These are phyloP conservation scores for Platalea minor DNA, from an alignment of 2,797 vertebrate species.

Conservation along the genomic window DNA sequence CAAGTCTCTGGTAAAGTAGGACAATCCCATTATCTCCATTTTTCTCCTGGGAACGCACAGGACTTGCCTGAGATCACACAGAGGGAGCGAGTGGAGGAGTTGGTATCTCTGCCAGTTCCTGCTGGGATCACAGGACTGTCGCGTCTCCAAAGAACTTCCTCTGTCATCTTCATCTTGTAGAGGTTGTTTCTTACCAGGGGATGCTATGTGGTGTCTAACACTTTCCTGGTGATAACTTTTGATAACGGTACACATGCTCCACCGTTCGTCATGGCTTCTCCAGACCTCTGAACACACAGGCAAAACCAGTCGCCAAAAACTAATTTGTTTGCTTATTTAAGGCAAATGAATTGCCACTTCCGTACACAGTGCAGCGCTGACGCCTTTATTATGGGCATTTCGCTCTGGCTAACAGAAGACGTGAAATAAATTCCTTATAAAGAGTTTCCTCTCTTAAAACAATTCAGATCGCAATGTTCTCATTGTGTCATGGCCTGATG, in stretches of 20 bases:
- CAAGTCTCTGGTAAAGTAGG: background rate
- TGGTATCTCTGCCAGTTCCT: background rate
- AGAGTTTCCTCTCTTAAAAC: background rate
- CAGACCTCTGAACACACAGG: background rate
- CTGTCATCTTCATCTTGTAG: background rate
- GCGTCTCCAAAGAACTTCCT: background rate
- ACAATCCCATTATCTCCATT: background rate
- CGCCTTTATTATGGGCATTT: background rate
- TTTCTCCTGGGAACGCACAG: background rate
- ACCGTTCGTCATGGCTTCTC: background rate
- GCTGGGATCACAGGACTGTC: conserved; percentile 5
- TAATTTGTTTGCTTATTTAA: background rate
- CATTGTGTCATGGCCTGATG: background rate
- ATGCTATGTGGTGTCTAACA: background rate
- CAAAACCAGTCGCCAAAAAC: background rate
- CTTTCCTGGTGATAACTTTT: background rate
- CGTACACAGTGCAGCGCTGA: background rate
- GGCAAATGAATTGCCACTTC: background rate
- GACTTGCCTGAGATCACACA: background rate
- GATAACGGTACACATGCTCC: background rate
- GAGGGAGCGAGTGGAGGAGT: background rate
- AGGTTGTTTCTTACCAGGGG: background rate
- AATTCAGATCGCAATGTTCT: background rate
- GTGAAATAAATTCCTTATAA: background rate
- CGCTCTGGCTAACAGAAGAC: background rate